Percentiles rank a stretch among this genome's conserved stretches.
Evolutionary conservation across 1,140 invertebrate species (phyloP).

Genomic region (Drosophila nigrodunni): DNA sequence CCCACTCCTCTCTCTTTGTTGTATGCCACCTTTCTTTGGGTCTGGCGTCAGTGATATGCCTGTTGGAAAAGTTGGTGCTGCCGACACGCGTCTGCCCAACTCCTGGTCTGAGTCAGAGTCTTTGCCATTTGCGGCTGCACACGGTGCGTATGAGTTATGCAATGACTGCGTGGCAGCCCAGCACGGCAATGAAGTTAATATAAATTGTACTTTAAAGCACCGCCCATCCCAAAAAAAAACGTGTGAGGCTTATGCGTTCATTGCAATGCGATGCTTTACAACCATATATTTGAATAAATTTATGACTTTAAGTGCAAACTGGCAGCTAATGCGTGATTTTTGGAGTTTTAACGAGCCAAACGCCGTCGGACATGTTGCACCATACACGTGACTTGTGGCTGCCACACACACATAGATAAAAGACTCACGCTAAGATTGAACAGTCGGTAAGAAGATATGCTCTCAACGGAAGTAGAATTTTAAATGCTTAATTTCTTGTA

Average conservation of each 20-base stretch:
- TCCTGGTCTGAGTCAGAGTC: conserved; percentile 34
- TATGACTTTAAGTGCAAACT: conserved; percentile 82
- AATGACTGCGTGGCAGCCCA: conserved; percentile 62
- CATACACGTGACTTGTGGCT: conserved; percentile 53
- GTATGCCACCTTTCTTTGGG: conserved; percentile 52
- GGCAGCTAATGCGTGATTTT: conserved; percentile 81
- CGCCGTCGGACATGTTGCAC: conserved; percentile 6
- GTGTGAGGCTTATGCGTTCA: conserved; percentile 40
- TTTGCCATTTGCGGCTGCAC: conserved; percentile 57
- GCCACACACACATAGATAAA: neutral
- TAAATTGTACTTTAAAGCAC: conserved; percentile 75
- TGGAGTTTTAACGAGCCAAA: conserved; percentile 52
- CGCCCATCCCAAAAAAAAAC: conserved; percentile 25
- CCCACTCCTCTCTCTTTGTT: neutral
- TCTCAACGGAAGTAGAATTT: no score
- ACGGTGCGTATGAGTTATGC: conserved; percentile 82
- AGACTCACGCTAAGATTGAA: neutral
- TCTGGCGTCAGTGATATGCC: conserved; percentile 65
- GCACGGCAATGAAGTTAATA: conserved; percentile 76
- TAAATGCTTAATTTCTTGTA: no score
- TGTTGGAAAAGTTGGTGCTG: conserved; percentile 43
- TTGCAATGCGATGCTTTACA: conserved; percentile 15
- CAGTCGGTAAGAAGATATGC: neutral
- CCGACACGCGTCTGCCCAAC: conserved; percentile 38
- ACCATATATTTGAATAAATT: conserved; percentile 80